Conservation (phyloP, 2,797 vertebrate species). For the Ara ararauna region DNA sequence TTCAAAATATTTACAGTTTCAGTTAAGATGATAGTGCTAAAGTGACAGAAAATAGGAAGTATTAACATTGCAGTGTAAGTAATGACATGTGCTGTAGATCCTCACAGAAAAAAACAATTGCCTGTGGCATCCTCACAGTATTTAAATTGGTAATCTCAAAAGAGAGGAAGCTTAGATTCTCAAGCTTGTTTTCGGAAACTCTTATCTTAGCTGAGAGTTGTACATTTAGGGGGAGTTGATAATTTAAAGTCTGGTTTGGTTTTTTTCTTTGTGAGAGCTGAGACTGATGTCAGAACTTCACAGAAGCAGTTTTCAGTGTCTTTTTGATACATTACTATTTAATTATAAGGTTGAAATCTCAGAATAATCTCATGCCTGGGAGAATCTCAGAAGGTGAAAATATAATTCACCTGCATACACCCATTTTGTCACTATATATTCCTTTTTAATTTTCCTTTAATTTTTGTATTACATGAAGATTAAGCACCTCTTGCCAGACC, state of each 20-base stretch:
- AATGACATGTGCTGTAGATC: constrained; percentile 47
- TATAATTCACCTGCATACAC: constrained; percentile 15
- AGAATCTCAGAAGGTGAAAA: constrained; percentile 35
- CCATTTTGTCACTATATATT: constrained; percentile 27
- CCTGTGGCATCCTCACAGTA: constrained; percentile 39
- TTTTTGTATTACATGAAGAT: not conserved
- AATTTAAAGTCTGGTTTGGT: constrained; percentile 35
- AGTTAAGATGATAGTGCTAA: not conserved
- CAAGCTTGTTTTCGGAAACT: constrained; percentile 26
- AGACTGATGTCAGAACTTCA: constrained; percentile 34
- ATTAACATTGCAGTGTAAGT: constrained; percentile 50
- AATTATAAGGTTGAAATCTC: constrained; percentile 59
- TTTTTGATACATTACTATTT: constrained; percentile 45
- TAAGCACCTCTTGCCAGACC: not conserved
- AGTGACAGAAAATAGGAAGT: constrained; percentile 52
- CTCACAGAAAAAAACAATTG: constrained; percentile 19
- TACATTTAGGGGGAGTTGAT: constrained; percentile 26
- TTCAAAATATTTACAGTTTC: constrained; percentile 70
- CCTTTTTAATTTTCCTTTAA: not conserved
- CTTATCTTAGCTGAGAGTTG: constrained; percentile 35
- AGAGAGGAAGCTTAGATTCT: constrained; percentile 54
- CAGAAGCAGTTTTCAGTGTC: not conserved
- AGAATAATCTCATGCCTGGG: constrained; percentile 41
- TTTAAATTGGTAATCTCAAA: constrained; percentile 65
- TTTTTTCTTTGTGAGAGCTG: constrained; percentile 17